These are phyloP conservation scores for Poecilia picta DNA, from an alignment of 2,797 vertebrate genomes.

Conservation along the genomic window DNA sequence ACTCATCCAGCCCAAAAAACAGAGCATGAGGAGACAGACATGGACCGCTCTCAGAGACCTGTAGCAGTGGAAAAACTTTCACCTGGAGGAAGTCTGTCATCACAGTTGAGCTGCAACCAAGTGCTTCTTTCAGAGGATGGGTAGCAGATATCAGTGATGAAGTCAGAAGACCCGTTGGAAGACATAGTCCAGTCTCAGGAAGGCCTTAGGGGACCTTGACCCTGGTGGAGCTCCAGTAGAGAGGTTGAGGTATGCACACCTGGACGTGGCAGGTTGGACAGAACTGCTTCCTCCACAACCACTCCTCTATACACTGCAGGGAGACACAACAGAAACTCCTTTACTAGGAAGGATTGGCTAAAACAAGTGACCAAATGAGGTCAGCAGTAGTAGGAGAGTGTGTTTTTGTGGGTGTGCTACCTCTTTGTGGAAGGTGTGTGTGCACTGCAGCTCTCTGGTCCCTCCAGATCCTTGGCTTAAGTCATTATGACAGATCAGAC, in stretches of 20 bases:
- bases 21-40: background rate
- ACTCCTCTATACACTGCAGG: constrained; percentile 75
- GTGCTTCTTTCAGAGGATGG: background rate
- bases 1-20: background rate
- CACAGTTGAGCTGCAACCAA: background rate
- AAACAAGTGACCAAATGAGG: background rate
- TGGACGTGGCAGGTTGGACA: constrained; percentile 71
- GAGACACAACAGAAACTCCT: background rate
- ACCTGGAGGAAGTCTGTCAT: background rate
- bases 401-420: constrained; percentile 24
- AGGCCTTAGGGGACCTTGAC: constrained; percentile 68
- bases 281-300: constrained; percentile 76
- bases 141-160: background rate
- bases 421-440: constrained; percentile 76
- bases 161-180: background rate
- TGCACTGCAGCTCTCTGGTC: constrained; percentile 72
- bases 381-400: background rate
- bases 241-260: constrained; percentile 63
- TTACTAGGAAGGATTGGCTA: background rate
- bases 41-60: background rate
- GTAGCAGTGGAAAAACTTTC: background rate
- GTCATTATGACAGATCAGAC: constrained; percentile 78
- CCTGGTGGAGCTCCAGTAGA: constrained; percentile 65
- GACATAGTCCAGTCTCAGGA: background rate
- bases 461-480: constrained; percentile 59